These are phyloP conservation scores for Gandaritis pyraliata DNA, from an alignment of 2,888 invertebrate species.

Conservation along the genomic window DNA sequence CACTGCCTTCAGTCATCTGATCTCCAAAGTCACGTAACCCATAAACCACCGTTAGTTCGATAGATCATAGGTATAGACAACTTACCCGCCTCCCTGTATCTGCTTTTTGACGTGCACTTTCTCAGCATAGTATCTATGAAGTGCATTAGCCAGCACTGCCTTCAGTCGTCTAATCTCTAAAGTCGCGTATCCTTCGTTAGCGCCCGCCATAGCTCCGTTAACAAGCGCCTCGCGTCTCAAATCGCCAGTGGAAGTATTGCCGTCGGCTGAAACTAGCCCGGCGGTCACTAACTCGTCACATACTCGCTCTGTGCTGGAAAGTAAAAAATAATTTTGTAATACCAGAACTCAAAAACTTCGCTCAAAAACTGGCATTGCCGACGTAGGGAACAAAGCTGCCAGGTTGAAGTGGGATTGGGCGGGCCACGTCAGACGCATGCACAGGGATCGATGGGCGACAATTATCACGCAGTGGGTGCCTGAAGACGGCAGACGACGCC, in stretches of 20 bases:
- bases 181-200: slow-evolving; percentile 87
- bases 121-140: slow-evolving; percentile 95
- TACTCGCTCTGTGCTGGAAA: slow-evolving; percentile 71
- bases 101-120: slow-evolving; percentile 98
- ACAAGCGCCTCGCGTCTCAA: slow-evolving; percentile 73
- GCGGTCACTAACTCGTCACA: slow-evolving; percentile 74
- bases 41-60: no score
- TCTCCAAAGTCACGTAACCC: no score
- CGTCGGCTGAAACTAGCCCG: slow-evolving; percentile 70
- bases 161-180: slow-evolving; percentile 91
- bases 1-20: no score
- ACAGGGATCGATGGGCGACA: no score
- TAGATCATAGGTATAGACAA: no score
- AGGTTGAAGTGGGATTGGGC: no score
- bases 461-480: no score
- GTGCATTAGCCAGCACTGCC: slow-evolving; percentile 89
- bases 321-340: neutral
- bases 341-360: no score
- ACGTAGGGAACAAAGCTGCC: no score
- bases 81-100: slow-evolving; percentile 93
- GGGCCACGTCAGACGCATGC: no score
- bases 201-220: slow-evolving; percentile 74
- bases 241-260: slow-evolving; percentile 67
- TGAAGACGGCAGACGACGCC: no score
- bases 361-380: no score